Percentiles rank a stretch among this genome's conserved stretches.
Evolutionary conservation across 1,140 invertebrate species (phyloP).

Genomic region (Bombyx mori): ASM3026992v2 NC_085113.1:6503501-6504000

Average conservation of each 20-base stretch:
- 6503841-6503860: constrained; percentile 86
- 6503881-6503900: constrained; percentile 84
- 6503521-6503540: constrained; percentile 57
- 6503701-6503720: constrained; percentile 77
- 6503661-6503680: constrained; percentile 77
- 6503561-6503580: constrained; percentile 64
- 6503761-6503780: constrained; percentile 88
- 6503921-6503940: constrained; percentile 76
- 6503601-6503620: constrained; percentile 59
- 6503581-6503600: constrained; percentile 60
- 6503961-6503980: constrained; percentile 53
- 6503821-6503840: constrained; percentile 81
- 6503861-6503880: constrained; percentile 86
- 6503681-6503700: constrained; percentile 78
- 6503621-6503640: constrained; percentile 74
- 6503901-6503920: constrained; percentile 81
- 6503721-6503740: constrained; percentile 77
- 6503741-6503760: constrained; percentile 84
- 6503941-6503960: constrained; percentile 45
- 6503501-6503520: constrained; percentile 58
- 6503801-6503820: constrained; percentile 82
- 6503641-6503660: constrained; percentile 76
- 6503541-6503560: constrained; percentile 63
- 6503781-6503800: constrained; percentile 89
- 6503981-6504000: constrained; percentile 50